A percentile compares a stretch with the other conserved stretches of the same genome.
Evolutionary conservation across 2,888 invertebrate genomes (phyloP).

Genomic region (Vandiemenella viatica): DNA sequence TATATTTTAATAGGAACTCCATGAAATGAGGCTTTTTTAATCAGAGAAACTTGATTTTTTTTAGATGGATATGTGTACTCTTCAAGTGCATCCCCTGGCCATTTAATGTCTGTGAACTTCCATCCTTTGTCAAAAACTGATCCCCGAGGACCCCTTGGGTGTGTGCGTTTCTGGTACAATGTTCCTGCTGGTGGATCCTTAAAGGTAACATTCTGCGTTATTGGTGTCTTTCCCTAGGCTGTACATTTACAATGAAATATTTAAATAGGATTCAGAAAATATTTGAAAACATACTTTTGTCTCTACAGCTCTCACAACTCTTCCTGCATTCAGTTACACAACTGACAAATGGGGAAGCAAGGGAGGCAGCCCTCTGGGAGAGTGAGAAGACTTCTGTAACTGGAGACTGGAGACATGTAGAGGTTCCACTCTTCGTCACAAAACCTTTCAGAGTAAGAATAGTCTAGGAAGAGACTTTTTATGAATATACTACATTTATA

Average conservation of each 20-base stretch:
- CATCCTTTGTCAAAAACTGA: constrained; percentile 13
- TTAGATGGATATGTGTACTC: constrained; percentile 20
- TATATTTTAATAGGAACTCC: no score
- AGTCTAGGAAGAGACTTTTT: no score
- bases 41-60: constrained; percentile 5
- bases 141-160: constrained; percentile 17
- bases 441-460: not conserved
- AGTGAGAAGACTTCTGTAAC: not conserved
- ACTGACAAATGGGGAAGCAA: not conserved
- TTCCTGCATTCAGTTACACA: not conserved
- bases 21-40: constrained; percentile 1
- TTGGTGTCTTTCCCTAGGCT: not conserved
- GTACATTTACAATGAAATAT: no score
- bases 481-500: no score
- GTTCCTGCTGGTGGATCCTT: not conserved
- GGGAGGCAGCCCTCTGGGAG: not conserved
- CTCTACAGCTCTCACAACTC: no score
- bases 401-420: not conserved
- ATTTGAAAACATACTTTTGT: no score
- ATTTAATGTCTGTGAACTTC: constrained; percentile 20
- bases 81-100: constrained; percentile 18
- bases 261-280: no score
- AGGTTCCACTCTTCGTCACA: not conserved
- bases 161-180: constrained; percentile 19
- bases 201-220: not conserved